Evolutionary conservation across 2,888 invertebrate genomes (phyloP).

Genomic region (Cantharis flavilabris): DNA sequence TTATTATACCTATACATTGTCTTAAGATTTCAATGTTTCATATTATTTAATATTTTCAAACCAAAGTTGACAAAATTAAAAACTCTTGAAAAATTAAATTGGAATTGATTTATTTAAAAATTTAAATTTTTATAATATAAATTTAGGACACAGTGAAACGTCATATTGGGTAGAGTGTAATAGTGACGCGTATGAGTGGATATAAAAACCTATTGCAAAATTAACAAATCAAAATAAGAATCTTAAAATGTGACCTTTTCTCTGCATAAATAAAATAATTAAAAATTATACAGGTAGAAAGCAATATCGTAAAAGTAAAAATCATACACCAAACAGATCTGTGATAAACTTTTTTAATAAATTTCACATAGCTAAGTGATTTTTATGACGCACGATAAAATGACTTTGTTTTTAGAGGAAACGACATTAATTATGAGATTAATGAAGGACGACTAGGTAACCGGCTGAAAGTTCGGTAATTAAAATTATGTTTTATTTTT

Average conservation of each 20-base stretch:
- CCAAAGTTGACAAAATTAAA: no score
- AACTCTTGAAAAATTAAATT: no score
- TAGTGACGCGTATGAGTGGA: not conserved
- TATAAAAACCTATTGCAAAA: not conserved
- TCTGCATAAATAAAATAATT: not conserved
- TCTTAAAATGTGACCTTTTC: no score
- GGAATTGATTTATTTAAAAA: no score
- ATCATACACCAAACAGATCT: not conserved
- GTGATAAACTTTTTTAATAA: not conserved
- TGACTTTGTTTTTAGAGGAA: not conserved
- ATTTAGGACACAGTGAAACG: no score
- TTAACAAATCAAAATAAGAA: no score
- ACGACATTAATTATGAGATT: not conserved
- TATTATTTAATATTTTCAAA: no score
- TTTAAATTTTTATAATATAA: no score
- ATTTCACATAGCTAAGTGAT: not conserved
- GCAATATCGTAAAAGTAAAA: not conserved
- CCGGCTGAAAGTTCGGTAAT: not conserved
- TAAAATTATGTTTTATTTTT: not conserved
- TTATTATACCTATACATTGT: no score
- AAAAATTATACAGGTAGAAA: not conserved
- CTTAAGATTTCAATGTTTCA: no score
- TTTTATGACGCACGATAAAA: not conserved
- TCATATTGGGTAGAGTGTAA: not conserved
- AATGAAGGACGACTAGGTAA: not conserved